Base-by-base conservation (phyloP, 2,113 vertebrate species). In the Hydrolagus affinis region DNA sequence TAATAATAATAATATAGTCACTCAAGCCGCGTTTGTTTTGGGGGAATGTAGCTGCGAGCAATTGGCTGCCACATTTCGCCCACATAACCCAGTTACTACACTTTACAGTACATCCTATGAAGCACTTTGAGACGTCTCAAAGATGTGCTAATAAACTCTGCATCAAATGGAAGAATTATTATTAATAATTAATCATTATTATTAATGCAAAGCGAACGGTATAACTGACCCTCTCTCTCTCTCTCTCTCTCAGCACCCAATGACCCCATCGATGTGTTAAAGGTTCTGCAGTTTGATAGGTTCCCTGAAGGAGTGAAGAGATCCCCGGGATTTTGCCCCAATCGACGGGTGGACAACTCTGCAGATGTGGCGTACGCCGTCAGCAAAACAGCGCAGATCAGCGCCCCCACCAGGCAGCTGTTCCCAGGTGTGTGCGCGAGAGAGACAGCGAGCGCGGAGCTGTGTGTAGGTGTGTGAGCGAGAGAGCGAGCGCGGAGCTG, bases 341-440 rank as follows among this genome's bases (percentile, higher is more conserved):
- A 92, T 30, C 92, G 91, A 0, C 92, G 91, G 57, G 86, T 88
- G 8, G 89, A 93, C 66, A 90, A 62, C 85, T 70, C 70, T 1
- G 89, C 93, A 2, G 94, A 95, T 85, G 92, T 94, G 78, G 96
- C 96, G 86, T 98, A 94, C 91, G 93, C 94, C 68, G 93, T 98
- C 87, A 90, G 90, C 75, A 94, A 95, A 85, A 95, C 93, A 85
- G 96, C 96, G 64, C 96, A 97, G 91, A 94, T 98, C 91, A 96
- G 96, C 0, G 96, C 96, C 25, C 96, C 96, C 87, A 97, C 96
- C 73, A 94, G 95, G 87, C 96, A 97, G 88, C 94, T 98, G 87
- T 97, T 94, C 86, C 85, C 91, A 86, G 89, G 93, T 93, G 86
- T n/a, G 57, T 0, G 95, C 74, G 95, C 95, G 0, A 85, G 93